Percentiles rank a stretch among this genome's conserved stretches.
phyloP scores from a whole-genome alignment of 2,888 invertebrate genomes.

The Coelinius sp. region DNA sequence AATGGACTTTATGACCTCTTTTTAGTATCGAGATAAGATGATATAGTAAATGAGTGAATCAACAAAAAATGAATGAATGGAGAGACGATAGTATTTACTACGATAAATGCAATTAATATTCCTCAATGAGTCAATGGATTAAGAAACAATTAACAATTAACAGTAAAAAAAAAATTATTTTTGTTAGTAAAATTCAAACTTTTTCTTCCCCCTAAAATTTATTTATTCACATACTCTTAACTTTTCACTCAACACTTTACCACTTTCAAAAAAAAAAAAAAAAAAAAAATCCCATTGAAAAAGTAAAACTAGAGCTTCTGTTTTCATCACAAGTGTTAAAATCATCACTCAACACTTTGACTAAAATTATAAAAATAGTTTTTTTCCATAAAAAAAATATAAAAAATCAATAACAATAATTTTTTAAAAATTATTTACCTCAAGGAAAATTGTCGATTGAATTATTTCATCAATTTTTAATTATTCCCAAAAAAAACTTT shows the following conservation, averaged over 20 bases:
- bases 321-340: background rate
- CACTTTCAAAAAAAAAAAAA: background rate
- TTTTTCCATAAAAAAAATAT: background rate
- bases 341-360: background rate
- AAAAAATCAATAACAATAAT: background rate
- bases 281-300: background rate
- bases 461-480: background rate
- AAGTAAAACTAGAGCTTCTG: background rate
- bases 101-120: background rate
- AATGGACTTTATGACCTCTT: no score
- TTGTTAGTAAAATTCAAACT: background rate
- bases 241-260: constrained; percentile 19
- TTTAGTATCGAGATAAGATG: constrained; percentile 1
- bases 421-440: no score
- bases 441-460: background rate
- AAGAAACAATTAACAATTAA: background rate
- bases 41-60: background rate
- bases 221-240: background rate
- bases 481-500: background rate
- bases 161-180: background rate
- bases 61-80: constrained; percentile 13
- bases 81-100: background rate
- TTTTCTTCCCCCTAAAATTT: background rate
- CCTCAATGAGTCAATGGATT: background rate
- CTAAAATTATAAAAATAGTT: no score